A percentile compares a stretch with the other conserved stretches of the same genome.
Conservation (phyloP, 2,888 invertebrate genomes). For the Parascotia fuliginaria region DNA sequence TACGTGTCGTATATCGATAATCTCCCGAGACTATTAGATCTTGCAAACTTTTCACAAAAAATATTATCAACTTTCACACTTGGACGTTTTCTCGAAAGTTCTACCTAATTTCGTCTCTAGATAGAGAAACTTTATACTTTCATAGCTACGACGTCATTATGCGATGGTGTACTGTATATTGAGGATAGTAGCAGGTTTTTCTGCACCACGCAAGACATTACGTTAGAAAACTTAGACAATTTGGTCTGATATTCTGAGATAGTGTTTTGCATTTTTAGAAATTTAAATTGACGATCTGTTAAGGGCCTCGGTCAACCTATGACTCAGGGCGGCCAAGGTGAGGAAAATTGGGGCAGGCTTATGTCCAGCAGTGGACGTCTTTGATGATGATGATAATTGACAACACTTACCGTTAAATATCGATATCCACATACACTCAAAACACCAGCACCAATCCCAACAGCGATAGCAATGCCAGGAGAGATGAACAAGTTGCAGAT, state of each 20-base stretch:
- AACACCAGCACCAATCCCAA: constrained; percentile 92
- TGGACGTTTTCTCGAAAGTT: constrained; percentile 31
- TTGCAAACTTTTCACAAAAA: constrained; percentile 27
- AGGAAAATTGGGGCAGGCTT: too few relatives aligned
- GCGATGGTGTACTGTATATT: constrained; percentile 13
- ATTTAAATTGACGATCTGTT: too few relatives aligned
- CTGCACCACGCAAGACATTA: constrained; percentile 1
- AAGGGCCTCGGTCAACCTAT: too few relatives aligned
- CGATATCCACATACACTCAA: constrained; percentile 93
- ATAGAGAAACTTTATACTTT: constrained; percentile 37
- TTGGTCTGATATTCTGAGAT: not conserved
- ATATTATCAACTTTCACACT: constrained; percentile 34
- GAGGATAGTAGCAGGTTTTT: constrained; percentile 18
- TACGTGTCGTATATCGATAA: constrained; percentile 10
- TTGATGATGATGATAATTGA: too few relatives aligned
- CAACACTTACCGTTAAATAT: constrained; percentile 88
- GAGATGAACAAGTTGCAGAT: constrained; percentile 93
- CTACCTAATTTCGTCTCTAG: constrained; percentile 36
- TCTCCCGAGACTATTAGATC: constrained; percentile 24
- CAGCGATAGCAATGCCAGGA: constrained; percentile 92
- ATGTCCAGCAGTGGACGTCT: too few relatives aligned
- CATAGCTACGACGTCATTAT: constrained; percentile 22
- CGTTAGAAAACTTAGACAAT: constrained; percentile 6
- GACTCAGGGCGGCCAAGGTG: too few relatives aligned
- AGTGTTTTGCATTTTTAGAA: too few relatives aligned